A percentile compares a stretch with the other conserved stretches of the same genome.
These are phyloP conservation scores for Zhengitettix transpicula DNA, from an alignment of 2,888 invertebrate genomes.

Conservation along the genomic window DNA sequence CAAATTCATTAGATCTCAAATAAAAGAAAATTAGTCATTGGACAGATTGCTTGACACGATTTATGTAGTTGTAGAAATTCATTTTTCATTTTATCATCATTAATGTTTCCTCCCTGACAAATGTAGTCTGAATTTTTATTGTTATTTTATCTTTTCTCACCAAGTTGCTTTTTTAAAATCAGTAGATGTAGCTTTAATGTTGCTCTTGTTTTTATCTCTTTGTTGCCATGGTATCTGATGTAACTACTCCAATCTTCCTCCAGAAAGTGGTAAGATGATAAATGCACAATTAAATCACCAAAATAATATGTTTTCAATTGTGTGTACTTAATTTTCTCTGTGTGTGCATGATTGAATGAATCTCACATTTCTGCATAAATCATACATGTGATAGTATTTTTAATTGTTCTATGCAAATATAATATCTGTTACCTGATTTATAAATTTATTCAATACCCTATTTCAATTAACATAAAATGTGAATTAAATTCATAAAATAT, in stretches of 20 bases:
- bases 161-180: constrained; percentile 8
- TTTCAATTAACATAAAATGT: too few species aligned
- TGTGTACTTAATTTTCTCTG: constrained; percentile 3
- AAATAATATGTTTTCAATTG: constrained; percentile 1
- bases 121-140: neutral
- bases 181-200: constrained; percentile 16
- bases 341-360: constrained; percentile 4
- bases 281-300: constrained; percentile 5
- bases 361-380: constrained; percentile 1
- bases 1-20: neutral
- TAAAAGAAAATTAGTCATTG: neutral
- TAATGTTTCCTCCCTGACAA: neutral
- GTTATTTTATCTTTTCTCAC: neutral
- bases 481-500: too few species aligned
- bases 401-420: too few species aligned
- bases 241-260: constrained; percentile 16
- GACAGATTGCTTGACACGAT: neutral
- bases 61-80: neutral
- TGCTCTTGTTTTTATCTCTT: constrained; percentile 17
- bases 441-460: too few species aligned
- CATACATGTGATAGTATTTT: too few species aligned
- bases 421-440: too few species aligned
- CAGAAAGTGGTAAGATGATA: constrained; percentile 20
- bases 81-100: neutral
- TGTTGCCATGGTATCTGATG: constrained; percentile 17